These are phyloP conservation scores for Harmothoe impar DNA, from an alignment of 2,888 invertebrate species.

Conservation along the genomic window DNA sequence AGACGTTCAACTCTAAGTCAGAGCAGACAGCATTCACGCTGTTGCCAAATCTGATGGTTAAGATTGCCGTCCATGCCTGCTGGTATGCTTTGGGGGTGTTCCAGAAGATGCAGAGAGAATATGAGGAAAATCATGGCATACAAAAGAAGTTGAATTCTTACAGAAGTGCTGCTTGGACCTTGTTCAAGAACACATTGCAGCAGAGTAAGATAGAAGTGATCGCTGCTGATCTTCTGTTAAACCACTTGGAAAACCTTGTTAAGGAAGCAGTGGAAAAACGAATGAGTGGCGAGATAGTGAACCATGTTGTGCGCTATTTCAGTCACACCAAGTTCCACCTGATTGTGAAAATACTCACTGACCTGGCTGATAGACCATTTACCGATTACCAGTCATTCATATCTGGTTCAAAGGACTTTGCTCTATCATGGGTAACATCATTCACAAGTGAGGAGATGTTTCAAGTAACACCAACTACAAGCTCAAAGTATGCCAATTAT, in stretches of 20 bases:
- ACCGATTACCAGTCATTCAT: constrained; percentile 14
- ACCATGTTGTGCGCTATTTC: not conserved
- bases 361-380: constrained; percentile 53
- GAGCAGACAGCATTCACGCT: not conserved
- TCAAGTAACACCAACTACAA: not conserved
- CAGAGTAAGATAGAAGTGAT: constrained; percentile 11
- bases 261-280: not conserved
- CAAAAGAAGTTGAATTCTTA: not conserved
- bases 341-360: constrained; percentile 45
- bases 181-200: constrained; percentile 23
- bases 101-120: constrained; percentile 34
- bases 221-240: constrained; percentile 21
- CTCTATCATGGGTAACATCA: constrained; percentile 27
- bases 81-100: constrained; percentile 19
- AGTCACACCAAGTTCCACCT: not conserved
- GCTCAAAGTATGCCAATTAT: not conserved
- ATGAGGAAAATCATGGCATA: constrained; percentile 41
- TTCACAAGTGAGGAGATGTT: constrained; percentile 47
- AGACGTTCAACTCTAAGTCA: not conserved
- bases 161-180: not conserved
- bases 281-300: not conserved
- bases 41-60: constrained; percentile 45
- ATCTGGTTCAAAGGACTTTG: not conserved
- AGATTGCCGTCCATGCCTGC: constrained; percentile 22
- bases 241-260: not conserved